phyloP scores from a whole-genome alignment of 2,888 invertebrate species.

The Dione juno region DNA sequence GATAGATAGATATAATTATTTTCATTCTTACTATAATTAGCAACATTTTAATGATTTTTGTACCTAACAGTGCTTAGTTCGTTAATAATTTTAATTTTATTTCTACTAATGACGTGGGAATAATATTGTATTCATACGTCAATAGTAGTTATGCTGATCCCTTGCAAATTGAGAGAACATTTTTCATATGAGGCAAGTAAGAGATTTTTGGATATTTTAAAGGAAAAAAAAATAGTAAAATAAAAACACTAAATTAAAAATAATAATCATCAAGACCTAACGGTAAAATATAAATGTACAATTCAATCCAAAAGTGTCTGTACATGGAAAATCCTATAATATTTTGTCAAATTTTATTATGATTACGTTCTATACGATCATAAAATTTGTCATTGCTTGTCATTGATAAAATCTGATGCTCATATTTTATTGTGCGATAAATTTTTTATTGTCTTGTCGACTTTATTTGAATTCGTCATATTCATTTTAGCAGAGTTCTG shows the following conservation, averaged over 20 bases:
- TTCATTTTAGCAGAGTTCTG: slow-evolving; percentile 42
- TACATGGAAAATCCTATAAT: slow-evolving; percentile 27
- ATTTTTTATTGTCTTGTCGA: slow-evolving; percentile 61
- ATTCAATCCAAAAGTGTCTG: slow-evolving; percentile 5
- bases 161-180: too few relatives aligned
- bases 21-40: too few relatives aligned
- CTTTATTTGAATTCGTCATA: slow-evolving; percentile 47
- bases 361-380: slow-evolving; percentile 49
- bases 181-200: too few relatives aligned
- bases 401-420: slow-evolving; percentile 62
- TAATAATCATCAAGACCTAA: neutral
- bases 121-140: too few relatives aligned
- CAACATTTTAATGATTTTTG: too few relatives aligned
- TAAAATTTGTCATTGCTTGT: slow-evolving; percentile 53
- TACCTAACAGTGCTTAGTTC: too few relatives aligned
- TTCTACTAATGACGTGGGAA: too few relatives aligned
- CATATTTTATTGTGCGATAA: slow-evolving; percentile 67
- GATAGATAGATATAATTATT: neutral
- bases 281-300: neutral
- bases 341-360: slow-evolving; percentile 43
- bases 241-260: too few relatives aligned
- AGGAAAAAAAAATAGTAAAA: neutral
- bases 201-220: too few relatives aligned
- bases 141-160: too few relatives aligned
- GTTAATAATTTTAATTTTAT: too few relatives aligned